These are phyloP conservation scores for Ariopsis seemanni DNA, from an alignment of 2,113 vertebrate genomes.

Conservation along the genomic window DNA sequence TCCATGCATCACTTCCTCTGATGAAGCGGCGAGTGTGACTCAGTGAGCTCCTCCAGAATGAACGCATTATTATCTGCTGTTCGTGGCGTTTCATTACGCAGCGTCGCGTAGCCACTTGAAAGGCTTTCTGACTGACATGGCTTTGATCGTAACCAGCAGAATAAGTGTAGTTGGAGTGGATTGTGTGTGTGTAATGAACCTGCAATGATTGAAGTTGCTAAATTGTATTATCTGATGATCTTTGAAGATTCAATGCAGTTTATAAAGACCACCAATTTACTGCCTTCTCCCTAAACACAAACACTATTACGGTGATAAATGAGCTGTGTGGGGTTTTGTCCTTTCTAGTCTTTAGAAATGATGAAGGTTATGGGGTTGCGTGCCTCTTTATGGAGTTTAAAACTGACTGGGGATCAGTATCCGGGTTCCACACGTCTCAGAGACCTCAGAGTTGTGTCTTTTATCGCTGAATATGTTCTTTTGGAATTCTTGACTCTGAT, in stretches of 20 bases:
- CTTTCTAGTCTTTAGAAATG: background rate
- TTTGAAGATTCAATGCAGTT: background rate
- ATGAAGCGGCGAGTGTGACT: background rate
- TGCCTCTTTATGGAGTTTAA: background rate
- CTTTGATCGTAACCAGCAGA: conserved; percentile 9
- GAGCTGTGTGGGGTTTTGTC: background rate
- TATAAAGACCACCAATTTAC: conserved; percentile 20
- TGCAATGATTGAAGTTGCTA: background rate
- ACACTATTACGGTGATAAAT: conserved; percentile 12
- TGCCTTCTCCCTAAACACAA: background rate
- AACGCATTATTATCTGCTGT: background rate
- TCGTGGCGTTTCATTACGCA: background rate
- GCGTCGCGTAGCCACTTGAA: conserved; percentile 9
- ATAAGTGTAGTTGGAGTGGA: conserved; percentile 3
- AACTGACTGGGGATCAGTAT: background rate
- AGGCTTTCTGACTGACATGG: background rate
- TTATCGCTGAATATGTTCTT: background rate
- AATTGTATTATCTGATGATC: background rate
- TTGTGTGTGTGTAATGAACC: conserved; percentile 29
- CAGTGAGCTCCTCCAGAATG: background rate
- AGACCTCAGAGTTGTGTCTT: background rate
- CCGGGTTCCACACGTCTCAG: too few species aligned
- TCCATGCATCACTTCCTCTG: background rate
- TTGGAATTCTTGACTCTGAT: background rate
- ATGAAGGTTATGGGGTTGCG: background rate